Evolutionary conservation across 1,140 invertebrate genomes (phyloP).

Genomic region (Tetragnatha versicolor): DNA sequence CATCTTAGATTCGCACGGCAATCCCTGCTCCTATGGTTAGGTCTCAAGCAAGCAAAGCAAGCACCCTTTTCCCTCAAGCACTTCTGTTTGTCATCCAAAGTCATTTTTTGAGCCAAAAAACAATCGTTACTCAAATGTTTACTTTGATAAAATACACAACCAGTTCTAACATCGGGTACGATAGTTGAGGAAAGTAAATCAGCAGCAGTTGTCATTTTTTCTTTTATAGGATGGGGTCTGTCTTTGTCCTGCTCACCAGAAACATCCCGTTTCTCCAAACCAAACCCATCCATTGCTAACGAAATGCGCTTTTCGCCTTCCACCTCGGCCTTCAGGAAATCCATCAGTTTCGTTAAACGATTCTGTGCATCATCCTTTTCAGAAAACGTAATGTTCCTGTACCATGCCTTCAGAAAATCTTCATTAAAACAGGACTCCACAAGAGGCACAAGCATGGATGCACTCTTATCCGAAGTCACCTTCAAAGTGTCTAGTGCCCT

Average conservation of each 20-base stretch:
- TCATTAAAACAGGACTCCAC: slow-evolving; percentile 62
- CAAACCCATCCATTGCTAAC: no score
- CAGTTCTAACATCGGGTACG: no score
- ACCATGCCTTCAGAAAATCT: slow-evolving; percentile 59
- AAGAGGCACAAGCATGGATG: slow-evolving; percentile 60
- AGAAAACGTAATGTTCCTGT: no score
- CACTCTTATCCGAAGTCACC: slow-evolving; percentile 60
- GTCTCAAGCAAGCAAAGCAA: slow-evolving; percentile 3
- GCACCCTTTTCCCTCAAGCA: background rate
- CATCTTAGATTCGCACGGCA: background rate
- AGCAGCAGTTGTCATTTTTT: no score
- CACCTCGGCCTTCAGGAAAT: no score
- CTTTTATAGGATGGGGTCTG: no score
- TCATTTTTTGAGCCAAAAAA: background rate
- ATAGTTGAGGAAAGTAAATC: no score
- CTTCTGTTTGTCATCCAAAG: background rate
- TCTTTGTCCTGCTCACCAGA: no score
- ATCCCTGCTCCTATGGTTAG: background rate
- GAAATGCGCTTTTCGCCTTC: no score
- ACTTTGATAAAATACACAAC: slow-evolving; percentile 2
- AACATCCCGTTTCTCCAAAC: no score
- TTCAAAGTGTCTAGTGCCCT: slow-evolving; percentile 59
- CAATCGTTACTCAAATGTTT: background rate
- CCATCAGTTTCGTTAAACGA: no score
- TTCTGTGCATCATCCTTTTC: no score